A percentile compares a stretch with the other conserved stretches of the same genome.
Conservation (phyloP, 2,113 vertebrate genomes). For the Takifugu bimaculatus region DNA sequence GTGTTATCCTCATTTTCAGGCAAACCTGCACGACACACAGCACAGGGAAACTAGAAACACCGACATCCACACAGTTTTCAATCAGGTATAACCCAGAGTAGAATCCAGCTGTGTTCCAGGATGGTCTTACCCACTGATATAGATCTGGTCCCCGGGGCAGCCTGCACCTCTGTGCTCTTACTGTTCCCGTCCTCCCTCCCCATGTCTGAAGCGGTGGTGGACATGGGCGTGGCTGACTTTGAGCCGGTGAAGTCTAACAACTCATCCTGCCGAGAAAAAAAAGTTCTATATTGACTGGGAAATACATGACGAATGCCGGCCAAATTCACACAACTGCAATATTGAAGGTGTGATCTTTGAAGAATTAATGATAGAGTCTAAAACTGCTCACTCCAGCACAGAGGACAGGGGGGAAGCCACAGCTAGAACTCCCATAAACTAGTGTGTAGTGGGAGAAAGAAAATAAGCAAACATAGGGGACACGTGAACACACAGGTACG, state of each 20-base stretch:
- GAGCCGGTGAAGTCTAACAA: constrained; percentile 85
- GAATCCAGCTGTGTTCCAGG: no score
- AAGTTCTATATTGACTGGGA: neutral
- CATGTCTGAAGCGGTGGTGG: constrained; percentile 77
- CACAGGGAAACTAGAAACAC: neutral
- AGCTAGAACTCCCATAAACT: no score
- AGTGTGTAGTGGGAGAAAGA: no score
- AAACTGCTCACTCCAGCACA: no score
- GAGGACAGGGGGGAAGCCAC: no score
- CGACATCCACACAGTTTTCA: neutral
- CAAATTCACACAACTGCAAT: neutral
- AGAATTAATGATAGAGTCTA: no score
- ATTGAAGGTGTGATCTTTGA: neutral
- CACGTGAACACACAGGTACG: constrained; percentile 21
- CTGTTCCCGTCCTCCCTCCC: constrained; percentile 72
- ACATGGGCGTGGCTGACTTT: constrained; percentile 82
- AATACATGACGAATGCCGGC: neutral
- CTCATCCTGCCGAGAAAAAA: constrained; percentile 82
- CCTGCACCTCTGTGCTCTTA: constrained; percentile 88
- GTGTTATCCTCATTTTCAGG: constrained; percentile 91
- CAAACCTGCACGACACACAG: constrained; percentile 71
- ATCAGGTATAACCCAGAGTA: no score
- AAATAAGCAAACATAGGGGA: constrained; percentile 10
- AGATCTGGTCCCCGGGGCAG: constrained; percentile 82
- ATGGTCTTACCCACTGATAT: constrained; percentile 81